Conservation (phyloP, 2,888 invertebrate species). For the Helicoverpa assulta region DNA sequence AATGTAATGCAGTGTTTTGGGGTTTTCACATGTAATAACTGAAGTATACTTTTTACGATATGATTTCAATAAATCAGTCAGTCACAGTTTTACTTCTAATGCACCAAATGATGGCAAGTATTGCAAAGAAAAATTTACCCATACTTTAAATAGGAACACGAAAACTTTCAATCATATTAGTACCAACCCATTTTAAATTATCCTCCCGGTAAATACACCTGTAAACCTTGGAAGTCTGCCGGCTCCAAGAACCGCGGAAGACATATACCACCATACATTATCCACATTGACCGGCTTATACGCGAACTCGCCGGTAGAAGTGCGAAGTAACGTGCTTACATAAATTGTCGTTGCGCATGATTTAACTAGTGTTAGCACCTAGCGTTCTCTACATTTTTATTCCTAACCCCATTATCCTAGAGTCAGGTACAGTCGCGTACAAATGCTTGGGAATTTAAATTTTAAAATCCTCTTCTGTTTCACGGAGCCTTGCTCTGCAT, state of each 20-base stretch:
- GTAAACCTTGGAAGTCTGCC: slow-evolving; percentile 46
- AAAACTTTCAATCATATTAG: not conserved
- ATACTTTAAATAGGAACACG: not conserved
- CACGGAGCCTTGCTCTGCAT: not conserved
- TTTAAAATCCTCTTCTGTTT: not conserved
- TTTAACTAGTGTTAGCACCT: slow-evolving; percentile 75
- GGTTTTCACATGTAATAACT: not conserved
- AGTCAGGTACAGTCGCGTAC: slow-evolving; percentile 63
- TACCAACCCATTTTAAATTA: not conserved
- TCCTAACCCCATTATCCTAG: slow-evolving; percentile 65
- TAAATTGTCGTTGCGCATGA: slow-evolving; percentile 72
- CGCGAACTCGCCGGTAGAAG: slow-evolving; percentile 50
- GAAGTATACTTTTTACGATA: too few relatives aligned
- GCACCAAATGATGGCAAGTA: too few relatives aligned
- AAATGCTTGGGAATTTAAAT: slow-evolving; percentile 46
- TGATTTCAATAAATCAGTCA: too few relatives aligned
- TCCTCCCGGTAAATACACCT: slow-evolving; percentile 26
- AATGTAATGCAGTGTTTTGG: too few relatives aligned
- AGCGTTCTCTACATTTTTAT: slow-evolving; percentile 70
- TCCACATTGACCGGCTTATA: slow-evolving; percentile 63
- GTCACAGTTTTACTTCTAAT: too few relatives aligned
- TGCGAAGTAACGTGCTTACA: slow-evolving; percentile 66
- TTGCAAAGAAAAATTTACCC: not conserved
- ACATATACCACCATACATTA: slow-evolving; percentile 52
- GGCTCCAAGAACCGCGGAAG: slow-evolving; percentile 17